A percentile compares a stretch with the other conserved stretches of the same genome.
phyloP scores from a whole-genome alignment of 2,113 vertebrate species.

The Pithys albifrons region DNA sequence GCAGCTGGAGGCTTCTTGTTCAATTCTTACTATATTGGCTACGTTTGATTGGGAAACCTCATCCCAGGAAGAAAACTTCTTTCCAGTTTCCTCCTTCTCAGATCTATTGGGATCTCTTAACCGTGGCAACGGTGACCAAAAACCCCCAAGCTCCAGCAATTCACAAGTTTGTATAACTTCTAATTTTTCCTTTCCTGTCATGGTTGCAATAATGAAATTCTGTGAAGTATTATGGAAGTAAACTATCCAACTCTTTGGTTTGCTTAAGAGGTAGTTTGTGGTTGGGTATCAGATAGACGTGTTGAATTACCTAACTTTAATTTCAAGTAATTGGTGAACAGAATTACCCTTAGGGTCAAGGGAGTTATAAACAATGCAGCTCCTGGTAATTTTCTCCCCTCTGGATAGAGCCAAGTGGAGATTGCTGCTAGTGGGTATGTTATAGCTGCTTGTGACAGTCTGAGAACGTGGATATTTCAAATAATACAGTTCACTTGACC shows the following conservation, averaged over 20 bases:
- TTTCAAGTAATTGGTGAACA: slow-evolving; percentile 75
- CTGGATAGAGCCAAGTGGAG: slow-evolving; percentile 48
- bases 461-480: slow-evolving; percentile 29
- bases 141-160: neutral
- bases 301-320: slow-evolving; percentile 77
- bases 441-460: slow-evolving; percentile 24
- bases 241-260: slow-evolving; percentile 55
- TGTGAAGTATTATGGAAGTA: slow-evolving; percentile 44
- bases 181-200: slow-evolving; percentile 59
- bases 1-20: neutral
- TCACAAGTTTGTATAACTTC: slow-evolving; percentile 27
- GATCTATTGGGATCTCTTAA: neutral
- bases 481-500: neutral
- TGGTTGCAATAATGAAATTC: slow-evolving; percentile 46
- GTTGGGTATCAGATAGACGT: slow-evolving; percentile 73
- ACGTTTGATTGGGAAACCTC: neutral
- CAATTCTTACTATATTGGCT: neutral
- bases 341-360: slow-evolving; percentile 57
- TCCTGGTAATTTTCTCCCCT: slow-evolving; percentile 53
- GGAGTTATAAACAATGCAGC: slow-evolving; percentile 39
- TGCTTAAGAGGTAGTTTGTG: slow-evolving; percentile 77
- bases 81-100: neutral
- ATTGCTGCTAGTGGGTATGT: slow-evolving; percentile 37
- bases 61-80: neutral
- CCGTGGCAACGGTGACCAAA: slow-evolving; percentile 25